Evolutionary conservation across 1,140 invertebrate species (phyloP).

Genomic region (Coelopa frigida): DNA sequence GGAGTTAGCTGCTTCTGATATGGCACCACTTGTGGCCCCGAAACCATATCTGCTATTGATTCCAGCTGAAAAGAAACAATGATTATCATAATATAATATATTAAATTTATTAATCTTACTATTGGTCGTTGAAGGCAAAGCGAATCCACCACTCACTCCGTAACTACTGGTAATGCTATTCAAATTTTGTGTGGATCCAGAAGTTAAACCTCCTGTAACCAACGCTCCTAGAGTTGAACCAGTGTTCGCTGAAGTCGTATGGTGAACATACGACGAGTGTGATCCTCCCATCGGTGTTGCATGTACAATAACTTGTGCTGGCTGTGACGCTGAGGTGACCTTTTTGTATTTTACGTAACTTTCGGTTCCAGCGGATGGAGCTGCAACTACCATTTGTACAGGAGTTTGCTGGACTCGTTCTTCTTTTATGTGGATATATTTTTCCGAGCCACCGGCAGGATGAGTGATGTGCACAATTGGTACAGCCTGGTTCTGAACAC

Average conservation of each 20-base stretch:
- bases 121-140: no score
- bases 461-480: background rate
- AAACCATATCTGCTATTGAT: slow-evolving; percentile 15
- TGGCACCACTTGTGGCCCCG: slow-evolving; percentile 2
- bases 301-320: slow-evolving; percentile 19
- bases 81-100: no score
- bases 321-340: slow-evolving; percentile 17
- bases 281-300: slow-evolving; percentile 10
- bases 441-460: slow-evolving; percentile 6
- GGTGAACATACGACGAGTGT: slow-evolving; percentile 21
- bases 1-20: slow-evolving; percentile 4
- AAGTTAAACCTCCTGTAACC: slow-evolving; percentile 17
- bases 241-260: slow-evolving; percentile 5
- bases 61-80: no score
- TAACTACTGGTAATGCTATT: no score
- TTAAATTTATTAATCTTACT: no score
- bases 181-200: slow-evolving; percentile 20
- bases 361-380: slow-evolving; percentile 25
- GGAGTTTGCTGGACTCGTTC: slow-evolving; percentile 15
- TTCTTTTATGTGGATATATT: slow-evolving; percentile 8
- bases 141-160: no score
- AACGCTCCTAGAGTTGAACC: slow-evolving; percentile 11
- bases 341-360: slow-evolving; percentile 27
- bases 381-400: slow-evolving; percentile 15
- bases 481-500: no score